A percentile compares a stretch with the other conserved stretches of the same genome.
Evolutionary conservation across 2,113 vertebrate genomes (phyloP).

Genomic region (Tenebrosternarchus preto): DNA sequence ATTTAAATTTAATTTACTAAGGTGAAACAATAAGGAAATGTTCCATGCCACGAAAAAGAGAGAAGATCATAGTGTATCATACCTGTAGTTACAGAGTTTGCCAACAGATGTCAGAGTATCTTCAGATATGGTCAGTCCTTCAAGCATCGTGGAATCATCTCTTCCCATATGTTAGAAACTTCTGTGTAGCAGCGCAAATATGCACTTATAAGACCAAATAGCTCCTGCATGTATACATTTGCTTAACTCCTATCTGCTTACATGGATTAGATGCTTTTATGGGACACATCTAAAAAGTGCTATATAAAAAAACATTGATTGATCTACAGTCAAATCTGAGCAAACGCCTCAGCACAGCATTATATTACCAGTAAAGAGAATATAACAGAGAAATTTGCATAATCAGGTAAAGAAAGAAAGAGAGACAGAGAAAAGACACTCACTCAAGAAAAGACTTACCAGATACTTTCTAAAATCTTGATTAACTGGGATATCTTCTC

Average conservation of each 20-base stretch:
- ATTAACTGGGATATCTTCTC: background rate
- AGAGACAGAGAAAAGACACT: background rate
- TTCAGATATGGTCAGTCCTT: background rate
- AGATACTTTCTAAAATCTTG: conserved; percentile 13
- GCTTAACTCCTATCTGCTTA: background rate
- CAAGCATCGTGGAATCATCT: background rate
- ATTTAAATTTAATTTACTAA: too few species aligned
- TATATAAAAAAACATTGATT: background rate
- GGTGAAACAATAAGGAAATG: too few species aligned
- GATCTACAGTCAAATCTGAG: background rate
- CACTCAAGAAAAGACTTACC: background rate
- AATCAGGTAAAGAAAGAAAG: background rate
- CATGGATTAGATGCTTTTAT: background rate
- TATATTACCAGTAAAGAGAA: background rate
- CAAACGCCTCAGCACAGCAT: conserved; percentile 3
- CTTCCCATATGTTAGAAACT: background rate
- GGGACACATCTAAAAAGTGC: background rate
- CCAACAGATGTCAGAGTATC: conserved; percentile 31
- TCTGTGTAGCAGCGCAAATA: conserved; percentile 25
- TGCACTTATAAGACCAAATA: background rate
- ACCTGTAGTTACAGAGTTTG: conserved; percentile 23
- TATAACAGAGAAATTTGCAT: conserved; percentile 28
- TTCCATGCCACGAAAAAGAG: too few species aligned
- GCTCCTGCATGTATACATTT: background rate
- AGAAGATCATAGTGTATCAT: background rate